Evolutionary conservation across 2,113 vertebrate species (phyloP).

Genomic region (Caranx melampygus): DNA sequence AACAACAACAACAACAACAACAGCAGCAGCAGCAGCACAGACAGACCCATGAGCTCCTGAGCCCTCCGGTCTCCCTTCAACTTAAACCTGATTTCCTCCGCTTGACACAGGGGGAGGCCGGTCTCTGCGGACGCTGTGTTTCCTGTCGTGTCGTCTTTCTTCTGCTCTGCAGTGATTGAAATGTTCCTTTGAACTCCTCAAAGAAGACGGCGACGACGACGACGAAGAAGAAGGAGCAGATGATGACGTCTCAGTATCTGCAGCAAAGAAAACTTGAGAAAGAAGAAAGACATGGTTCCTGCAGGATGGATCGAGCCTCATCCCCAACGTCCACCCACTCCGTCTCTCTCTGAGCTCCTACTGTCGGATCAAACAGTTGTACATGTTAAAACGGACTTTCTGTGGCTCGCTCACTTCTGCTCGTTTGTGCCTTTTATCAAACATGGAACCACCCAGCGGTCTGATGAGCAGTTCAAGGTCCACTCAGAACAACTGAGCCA

Average conservation of each 20-base stretch:
- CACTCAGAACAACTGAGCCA: too few species aligned
- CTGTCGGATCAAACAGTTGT: too few species aligned
- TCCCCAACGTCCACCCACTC: background rate
- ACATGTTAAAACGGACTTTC: too few species aligned
- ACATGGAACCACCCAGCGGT: too few species aligned
- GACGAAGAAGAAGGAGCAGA: too few species aligned
- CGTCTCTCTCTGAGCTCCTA: too few species aligned
- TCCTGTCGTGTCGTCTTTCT: constrained; percentile 24
- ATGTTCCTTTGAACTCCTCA: constrained; percentile 39
- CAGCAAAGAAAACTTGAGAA: background rate
- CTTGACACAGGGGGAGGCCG: background rate
- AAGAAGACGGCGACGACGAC: background rate
- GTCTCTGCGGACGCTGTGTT: constrained; percentile 14
- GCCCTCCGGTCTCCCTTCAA: background rate
- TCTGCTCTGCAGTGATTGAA: constrained; percentile 30
- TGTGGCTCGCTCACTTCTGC: too few species aligned
- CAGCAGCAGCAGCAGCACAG: background rate
- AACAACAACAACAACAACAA: too few species aligned
- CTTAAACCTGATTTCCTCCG: background rate
- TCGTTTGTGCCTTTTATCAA: too few species aligned
- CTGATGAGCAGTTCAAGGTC: too few species aligned
- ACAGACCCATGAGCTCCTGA: background rate
- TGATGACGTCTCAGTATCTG: background rate
- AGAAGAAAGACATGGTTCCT: background rate
- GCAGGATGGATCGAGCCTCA: background rate